A percentile compares a stretch with the other conserved stretches of the same genome.
phyloP scores from a whole-genome alignment of 2,888 invertebrate genomes.

The Alentia gelatinosa region DNA sequence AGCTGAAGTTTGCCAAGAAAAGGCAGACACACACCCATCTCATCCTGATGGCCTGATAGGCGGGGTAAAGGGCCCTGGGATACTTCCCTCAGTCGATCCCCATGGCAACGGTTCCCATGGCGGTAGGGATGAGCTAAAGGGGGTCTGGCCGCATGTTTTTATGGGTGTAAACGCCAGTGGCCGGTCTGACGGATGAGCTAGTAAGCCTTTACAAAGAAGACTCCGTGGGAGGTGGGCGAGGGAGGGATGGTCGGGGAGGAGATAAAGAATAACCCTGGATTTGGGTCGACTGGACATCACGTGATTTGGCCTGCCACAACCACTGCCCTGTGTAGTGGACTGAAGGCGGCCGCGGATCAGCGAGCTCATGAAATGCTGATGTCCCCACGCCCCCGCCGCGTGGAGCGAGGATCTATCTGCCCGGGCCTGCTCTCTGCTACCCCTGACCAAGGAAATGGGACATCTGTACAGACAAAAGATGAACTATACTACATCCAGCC shows the following conservation, averaged over 20 bases:
- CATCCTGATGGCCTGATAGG: no score
- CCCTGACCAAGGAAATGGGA: not conserved
- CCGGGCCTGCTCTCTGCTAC: not conserved
- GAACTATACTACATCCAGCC: not conserved
- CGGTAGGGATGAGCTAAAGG: not conserved
- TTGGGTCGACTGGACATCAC: not conserved
- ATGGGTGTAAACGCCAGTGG: not conserved
- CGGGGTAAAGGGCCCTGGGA: no score
- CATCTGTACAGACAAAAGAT: not conserved
- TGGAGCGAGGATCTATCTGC: not conserved
- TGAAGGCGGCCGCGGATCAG: not conserved
- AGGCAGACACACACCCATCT: no score
- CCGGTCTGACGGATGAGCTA: not conserved
- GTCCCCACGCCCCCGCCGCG: not conserved
- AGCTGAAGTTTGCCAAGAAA: no score
- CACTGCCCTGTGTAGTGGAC: not conserved
- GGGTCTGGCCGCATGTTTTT: not conserved
- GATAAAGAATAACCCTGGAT: not conserved
- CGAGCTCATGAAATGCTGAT: not conserved
- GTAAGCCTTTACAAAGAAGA: not conserved
- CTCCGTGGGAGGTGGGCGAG: not conserved
- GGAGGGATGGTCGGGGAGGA: not conserved
- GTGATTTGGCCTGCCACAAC: not conserved
- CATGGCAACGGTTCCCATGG: not conserved
- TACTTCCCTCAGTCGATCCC: not conserved